Evolutionary conservation across 2,797 vertebrate genomes (phyloP).

Genomic region (Adrianichthys oophorus): DNA sequence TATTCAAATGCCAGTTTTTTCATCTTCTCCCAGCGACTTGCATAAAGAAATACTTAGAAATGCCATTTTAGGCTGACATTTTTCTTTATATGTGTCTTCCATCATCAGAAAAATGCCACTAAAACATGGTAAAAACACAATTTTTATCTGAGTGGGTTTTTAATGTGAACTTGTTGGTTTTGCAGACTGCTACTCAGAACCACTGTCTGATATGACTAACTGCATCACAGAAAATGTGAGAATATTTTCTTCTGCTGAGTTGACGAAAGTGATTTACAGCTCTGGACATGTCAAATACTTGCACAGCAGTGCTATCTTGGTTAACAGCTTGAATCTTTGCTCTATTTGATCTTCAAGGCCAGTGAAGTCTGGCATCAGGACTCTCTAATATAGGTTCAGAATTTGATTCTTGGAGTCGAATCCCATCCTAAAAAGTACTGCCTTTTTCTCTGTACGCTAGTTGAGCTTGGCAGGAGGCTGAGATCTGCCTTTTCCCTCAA

Average conservation of each 20-base stretch:
- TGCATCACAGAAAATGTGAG: constrained; percentile 53
- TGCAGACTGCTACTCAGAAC: too few relatives aligned
- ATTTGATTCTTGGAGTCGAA: constrained; percentile 60
- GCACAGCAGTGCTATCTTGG: constrained; percentile 61
- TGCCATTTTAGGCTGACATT: too few relatives aligned
- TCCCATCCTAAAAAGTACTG: constrained; percentile 56
- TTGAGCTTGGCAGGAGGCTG: constrained; percentile 61
- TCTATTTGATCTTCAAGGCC: constrained; percentile 79
- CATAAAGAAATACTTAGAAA: too few relatives aligned
- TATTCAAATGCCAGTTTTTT: too few relatives aligned
- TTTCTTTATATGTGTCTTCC: too few relatives aligned
- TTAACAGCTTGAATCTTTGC: constrained; percentile 75
- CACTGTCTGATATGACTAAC: constrained; percentile 50
- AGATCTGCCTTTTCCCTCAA: constrained; percentile 60
- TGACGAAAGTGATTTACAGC: constrained; percentile 63
- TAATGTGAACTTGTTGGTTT: too few relatives aligned
- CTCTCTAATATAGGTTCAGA: constrained; percentile 74
- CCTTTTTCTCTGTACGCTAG: constrained; percentile 44
- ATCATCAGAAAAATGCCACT: too few relatives aligned
- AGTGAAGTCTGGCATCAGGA: constrained; percentile 48
- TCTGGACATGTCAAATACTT: constrained; percentile 72
- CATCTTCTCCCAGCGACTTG: too few relatives aligned
- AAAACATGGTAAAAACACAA: too few relatives aligned
- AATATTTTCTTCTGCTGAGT: constrained; percentile 68
- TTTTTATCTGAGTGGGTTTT: too few relatives aligned